phyloP scores from a whole-genome alignment of 2,797 vertebrate genomes.

The Hephaestus fuliginosus region DNA sequence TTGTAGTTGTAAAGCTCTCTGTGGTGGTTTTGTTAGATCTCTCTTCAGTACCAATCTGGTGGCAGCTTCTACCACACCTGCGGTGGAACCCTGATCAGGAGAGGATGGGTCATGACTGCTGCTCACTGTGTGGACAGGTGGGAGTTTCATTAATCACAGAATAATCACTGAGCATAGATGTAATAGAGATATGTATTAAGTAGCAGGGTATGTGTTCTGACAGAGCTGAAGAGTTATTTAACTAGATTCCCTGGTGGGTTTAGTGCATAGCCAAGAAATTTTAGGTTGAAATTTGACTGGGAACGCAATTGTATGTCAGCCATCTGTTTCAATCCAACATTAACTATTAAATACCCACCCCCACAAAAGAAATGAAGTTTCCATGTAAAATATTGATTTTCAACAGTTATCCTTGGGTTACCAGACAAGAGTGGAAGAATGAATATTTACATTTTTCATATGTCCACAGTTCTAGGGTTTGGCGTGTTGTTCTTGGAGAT shows the following conservation, averaged over 20 bases:
- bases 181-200: not conserved
- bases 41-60: conserved; percentile 88
- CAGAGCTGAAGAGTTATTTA: not conserved
- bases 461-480: conserved; percentile 75
- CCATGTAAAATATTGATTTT: not conserved
- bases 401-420: not conserved
- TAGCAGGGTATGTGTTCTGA: not conserved
- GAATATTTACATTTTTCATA: not conserved
- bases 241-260: not conserved
- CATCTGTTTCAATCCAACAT: not conserved
- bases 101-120: conserved; percentile 91
- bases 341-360: no score
- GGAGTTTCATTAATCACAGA: conserved; percentile 27
- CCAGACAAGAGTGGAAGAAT: not conserved
- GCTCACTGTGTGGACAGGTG: conserved; percentile 92
- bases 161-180: conserved; percentile 6
- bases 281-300: not conserved
- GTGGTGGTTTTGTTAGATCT: conserved; percentile 83
- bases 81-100: conserved; percentile 89
- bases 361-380: not conserved
- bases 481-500: conserved; percentile 91
- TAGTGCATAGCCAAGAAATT: no score
- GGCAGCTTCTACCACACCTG: conserved; percentile 89
- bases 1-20: not conserved
- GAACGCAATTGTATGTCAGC: not conserved